Evolutionary conservation across 1,140 invertebrate species (phyloP), one percentile per base, ranked within the genome.

Genomic region (Zelostemma sp.): DNA sequence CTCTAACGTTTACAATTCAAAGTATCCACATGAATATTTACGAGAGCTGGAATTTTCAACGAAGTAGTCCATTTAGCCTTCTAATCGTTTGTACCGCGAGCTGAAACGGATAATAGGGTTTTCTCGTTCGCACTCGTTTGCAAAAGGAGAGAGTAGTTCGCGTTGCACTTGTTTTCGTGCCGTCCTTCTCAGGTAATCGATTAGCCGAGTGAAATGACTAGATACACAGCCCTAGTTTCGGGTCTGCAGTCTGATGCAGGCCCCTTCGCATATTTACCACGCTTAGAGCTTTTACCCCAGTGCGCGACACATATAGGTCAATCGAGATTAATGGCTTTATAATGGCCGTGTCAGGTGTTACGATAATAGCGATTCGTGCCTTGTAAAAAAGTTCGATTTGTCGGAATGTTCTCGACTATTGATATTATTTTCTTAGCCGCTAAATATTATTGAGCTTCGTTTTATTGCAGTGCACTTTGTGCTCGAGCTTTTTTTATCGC

Each of bases 291-390:
- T 70, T 59, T 54, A 35, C 59, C 41, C 40, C 45, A 40, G 5
- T 28, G 43, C n/a, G n/a, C 35, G 28, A 33, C 43, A 19, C 46
- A 48, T 12, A 48, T 48, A 48, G 6, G 19, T 25, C 67, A 56
- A 65, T 62, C 59, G 55, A 63, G 60, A 72, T 68, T 67, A 67
- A 72, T 68, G 46, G 60, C 47, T 68, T 72, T 65, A 61, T 72
- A 68, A 67, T 67, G 63, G 64, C 46, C 28, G 33, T 33, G 18
- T 40, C 63, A 64, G 63, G 56, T 72, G 68, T 55, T 64, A 50
- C 55, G 28, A 41, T 60, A 61, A 61, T 54, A 47, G 12, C 12
- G 35, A 47, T 56, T 50, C 5, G 17, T n/a, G 21, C 46, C 16
- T 28, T 46, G 43, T 19, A 43, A 1, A 12, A 57, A 55, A 62